Base-by-base conservation (phyloP, 2,888 invertebrate genomes). In the Lottia scabra region DNA sequence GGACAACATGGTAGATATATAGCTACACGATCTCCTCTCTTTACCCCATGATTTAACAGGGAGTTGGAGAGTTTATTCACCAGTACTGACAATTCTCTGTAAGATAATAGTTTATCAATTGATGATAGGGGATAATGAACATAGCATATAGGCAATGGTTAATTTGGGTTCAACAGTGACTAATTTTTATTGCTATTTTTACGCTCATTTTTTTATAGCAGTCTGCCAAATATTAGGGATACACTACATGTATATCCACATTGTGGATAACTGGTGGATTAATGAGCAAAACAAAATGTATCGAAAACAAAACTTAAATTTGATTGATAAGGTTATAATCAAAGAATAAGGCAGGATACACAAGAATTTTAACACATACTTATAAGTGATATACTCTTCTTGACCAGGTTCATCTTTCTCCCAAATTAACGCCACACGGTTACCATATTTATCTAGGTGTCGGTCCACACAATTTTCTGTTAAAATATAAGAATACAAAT, bases 401-500 rank as follows among this genome's bases (percentile, higher is more conserved):
- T 84, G 84, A 1, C 88, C 88, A 3, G 91, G 91, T 77, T 91
- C 91, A 86, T 91, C 91, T 78, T 89, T 90, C 79, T 91, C 91
- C 89, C 90, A 91, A 67, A 91, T 90, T 6, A 91, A 73, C 15
- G 91, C 91, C 46, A 86, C 78, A 67, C 85, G 81, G 68, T 90
- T 82, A 4, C 89, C 89, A 63, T 80, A 77, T 16, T 68, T 78
- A 15, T 80, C 80, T 38, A 85, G 84, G 81, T 91, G 90, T 23
- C 91, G 85, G 78, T 91, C 90, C 38, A 91, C 84, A 80, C 90
- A 91, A 79, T 91, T 91, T 12, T 86, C 89, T 89, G 80, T 12
- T 8, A 38, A 38, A 38, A 38, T 38, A 38, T 30, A 30, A 30
- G 10, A 38, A 38, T 79, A 80, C 66, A n/a, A 27, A 68, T 70